Conservation (phyloP, 2,797 vertebrate genomes). For the Calcarius lapponicus region DNA sequence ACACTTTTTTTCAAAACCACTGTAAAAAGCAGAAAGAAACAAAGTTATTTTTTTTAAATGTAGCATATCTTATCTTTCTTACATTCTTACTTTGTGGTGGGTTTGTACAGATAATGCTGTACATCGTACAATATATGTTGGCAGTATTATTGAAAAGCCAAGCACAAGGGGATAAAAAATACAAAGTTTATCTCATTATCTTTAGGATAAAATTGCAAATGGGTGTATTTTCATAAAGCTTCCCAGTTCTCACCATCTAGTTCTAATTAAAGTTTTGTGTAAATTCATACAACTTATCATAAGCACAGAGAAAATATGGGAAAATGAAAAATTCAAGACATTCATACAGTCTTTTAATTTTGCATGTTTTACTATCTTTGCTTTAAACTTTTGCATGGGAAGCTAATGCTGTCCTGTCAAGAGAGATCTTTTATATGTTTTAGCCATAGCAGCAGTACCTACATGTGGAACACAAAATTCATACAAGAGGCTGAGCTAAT, state of each 20-base stretch:
- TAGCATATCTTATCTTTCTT: neutral
- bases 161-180: neutral
- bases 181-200: slow-evolving; percentile 17
- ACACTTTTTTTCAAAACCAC: neutral
- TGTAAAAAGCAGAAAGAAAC: neutral
- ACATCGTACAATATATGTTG: neutral
- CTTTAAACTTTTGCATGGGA: neutral
- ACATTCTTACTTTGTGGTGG: neutral
- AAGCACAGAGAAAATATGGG: neutral
- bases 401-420: neutral
- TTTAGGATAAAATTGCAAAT: slow-evolving; percentile 15
- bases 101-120: neutral
- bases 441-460: neutral
- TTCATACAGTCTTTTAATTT: neutral
- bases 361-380: neutral
- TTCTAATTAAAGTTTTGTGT: slow-evolving; percentile 38
- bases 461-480: neutral
- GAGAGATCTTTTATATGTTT: neutral
- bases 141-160: slow-evolving; percentile 1
- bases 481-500: neutral
- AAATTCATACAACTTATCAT: neutral
- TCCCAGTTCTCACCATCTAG: neutral
- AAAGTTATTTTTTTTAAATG: neutral
- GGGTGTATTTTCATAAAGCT: neutral
- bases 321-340: neutral